A percentile compares a stretch with the other conserved stretches of the same genome.
phyloP scores from a whole-genome alignment of 1,140 invertebrate species.

The Scaptomyza graminum region DNA sequence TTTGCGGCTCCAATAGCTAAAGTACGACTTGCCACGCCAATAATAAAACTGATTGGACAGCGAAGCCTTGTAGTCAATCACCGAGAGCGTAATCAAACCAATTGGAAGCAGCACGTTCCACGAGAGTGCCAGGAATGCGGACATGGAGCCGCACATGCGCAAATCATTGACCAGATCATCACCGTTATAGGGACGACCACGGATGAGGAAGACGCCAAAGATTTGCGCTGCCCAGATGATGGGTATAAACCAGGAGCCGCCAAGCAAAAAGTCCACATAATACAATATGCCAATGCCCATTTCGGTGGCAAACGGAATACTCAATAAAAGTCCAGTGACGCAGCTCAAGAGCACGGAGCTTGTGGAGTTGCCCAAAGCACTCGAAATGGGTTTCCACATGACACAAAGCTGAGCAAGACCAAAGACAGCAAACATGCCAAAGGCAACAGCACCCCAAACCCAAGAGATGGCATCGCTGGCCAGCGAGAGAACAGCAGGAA shows the following conservation, averaged over 20 bases:
- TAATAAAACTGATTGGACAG: constrained; percentile 81
- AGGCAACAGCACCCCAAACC: constrained; percentile 94
- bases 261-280: constrained; percentile 92
- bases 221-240: constrained; percentile 91
- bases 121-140: constrained; percentile 91
- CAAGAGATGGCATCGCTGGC: constrained; percentile 84
- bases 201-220: constrained; percentile 91
- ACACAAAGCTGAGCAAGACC: constrained; percentile 91
- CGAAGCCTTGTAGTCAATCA: constrained; percentile 79
- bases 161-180: constrained; percentile 91
- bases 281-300: constrained; percentile 93
- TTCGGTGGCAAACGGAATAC: constrained; percentile 94
- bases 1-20: constrained; percentile 91
- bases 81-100: constrained; percentile 87
- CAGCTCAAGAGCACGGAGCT: constrained; percentile 94
- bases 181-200: constrained; percentile 92
- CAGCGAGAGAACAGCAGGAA: constrained; percentile 92
- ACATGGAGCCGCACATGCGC: constrained; percentile 85
- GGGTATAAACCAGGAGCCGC: constrained; percentile 94
- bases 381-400: constrained; percentile 86
- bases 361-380: constrained; percentile 92
- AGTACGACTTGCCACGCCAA: constrained; percentile 86
- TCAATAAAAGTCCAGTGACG: constrained; percentile 91
- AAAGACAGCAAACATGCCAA: constrained; percentile 93
- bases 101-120: constrained; percentile 95